Base-by-base conservation (phyloP, 37 sponge, comb jelly and placozoan species). In the Chondrosia reniformis region DNA sequence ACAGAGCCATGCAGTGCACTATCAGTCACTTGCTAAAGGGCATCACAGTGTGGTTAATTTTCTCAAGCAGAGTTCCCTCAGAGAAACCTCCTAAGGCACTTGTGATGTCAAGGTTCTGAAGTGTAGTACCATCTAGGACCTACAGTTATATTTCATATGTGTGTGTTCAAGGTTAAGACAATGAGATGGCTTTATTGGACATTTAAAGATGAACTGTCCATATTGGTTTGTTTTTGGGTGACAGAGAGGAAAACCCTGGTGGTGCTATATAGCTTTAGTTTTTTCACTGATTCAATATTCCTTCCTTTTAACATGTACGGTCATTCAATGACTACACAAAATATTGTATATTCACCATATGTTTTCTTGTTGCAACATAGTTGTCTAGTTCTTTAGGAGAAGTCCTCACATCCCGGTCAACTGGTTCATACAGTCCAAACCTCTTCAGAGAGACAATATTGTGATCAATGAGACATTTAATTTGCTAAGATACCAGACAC, bases 71-170 rank as follows among this genome's bases (percentile, higher is more conserved):
- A 52, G 96, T 89, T 43, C 96, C 94, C 28, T 67, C 74, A 21
- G 5, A 24, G 2, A 66, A 49, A 0, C 86, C 83, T 75, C 37
- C 61, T n/a, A n/a, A n/a, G 22, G 39, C 39, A 55, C 79, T 73
- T 0, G 90, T 9, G 5, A 98, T 84, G 79, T 98, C 99, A 30
- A 98, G 83, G 49, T 98, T 98, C 17, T 37, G 17, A n/a, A 95
- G 84, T 13, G 99, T 87, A 67, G 87, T 75, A 33, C 83, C 96
- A 84, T 98, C 99, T 0, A 98, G 85, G 1, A 98, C 79, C 91
- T 80, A 15, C 22, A n/a, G n/a, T n/a, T n/a, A n/a, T n/a, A n/a
- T n/a, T n/a, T n/a, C n/a, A n/a, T n/a, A n/a, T n/a, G n/a, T n/a
- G n/a, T n/a, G n/a, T n/a, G n/a, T n/a, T n/a, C n/a, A n/a, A n/a